A percentile compares a stretch with the other conserved stretches of the same genome.
phyloP scores from a whole-genome alignment of 2,888 invertebrate species.

The Leistus spinibarbis region DNA sequence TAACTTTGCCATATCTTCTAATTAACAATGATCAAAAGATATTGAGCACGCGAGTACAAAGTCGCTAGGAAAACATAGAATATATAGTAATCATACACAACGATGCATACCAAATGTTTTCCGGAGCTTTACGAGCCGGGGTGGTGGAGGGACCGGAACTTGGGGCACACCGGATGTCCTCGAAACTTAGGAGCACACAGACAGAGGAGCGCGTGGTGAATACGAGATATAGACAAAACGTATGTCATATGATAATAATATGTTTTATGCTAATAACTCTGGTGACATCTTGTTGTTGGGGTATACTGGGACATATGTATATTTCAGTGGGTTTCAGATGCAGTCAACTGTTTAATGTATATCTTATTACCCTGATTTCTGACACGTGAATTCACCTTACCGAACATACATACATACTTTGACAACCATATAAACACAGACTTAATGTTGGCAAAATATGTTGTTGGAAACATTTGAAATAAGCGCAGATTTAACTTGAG shows the following conservation, averaged over 20 bases:
- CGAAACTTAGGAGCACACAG: neutral
- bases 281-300: neutral
- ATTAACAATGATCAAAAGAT: neutral
- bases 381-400: no score
- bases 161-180: neutral
- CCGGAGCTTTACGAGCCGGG: constrained; percentile 2
- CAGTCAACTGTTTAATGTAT: neutral
- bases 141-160: neutral
- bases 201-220: constrained; percentile 5
- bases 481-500: no score
- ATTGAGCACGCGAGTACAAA: constrained; percentile 1
- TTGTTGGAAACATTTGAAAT: no score
- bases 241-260: constrained; percentile 35
- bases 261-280: neutral
- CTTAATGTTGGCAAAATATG: no score
- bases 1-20: constrained; percentile 4
- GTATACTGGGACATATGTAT: neutral
- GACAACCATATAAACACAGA: no score
- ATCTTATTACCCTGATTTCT: neutral
- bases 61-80: constrained; percentile 24
- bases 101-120: constrained; percentile 24
- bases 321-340: neutral
- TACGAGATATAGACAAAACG: constrained; percentile 26
- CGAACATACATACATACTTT: no score
- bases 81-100: neutral